A percentile compares a stretch with the other conserved stretches of the same genome.
These are phyloP conservation scores for Phortica okadai DNA, from an alignment of 2,888 invertebrate species.

Conservation along the genomic window DNA sequence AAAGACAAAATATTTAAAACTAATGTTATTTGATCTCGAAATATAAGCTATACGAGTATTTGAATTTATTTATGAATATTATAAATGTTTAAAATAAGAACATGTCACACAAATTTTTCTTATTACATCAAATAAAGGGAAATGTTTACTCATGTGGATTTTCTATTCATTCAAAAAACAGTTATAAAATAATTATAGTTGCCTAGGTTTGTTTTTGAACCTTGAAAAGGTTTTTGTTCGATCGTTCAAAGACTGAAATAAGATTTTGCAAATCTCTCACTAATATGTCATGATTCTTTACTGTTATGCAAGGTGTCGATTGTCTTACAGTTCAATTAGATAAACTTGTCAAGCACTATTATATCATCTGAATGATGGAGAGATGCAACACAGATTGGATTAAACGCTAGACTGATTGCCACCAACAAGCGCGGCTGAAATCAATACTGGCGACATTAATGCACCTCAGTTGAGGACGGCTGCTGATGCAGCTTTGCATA, in stretches of 20 bases:
- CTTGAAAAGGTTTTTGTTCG: too few relatives aligned
- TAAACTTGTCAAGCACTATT: not conserved
- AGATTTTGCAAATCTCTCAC: too few relatives aligned
- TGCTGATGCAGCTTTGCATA: slow-evolving; percentile 55
- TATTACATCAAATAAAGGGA: slow-evolving; percentile 31
- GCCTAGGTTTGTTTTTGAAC: too few relatives aligned
- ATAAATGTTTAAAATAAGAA: slow-evolving; percentile 26
- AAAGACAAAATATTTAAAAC: too few relatives aligned
- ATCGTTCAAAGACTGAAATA: too few relatives aligned
- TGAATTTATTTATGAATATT: slow-evolving; percentile 26
- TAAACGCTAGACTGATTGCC: slow-evolving; percentile 53
- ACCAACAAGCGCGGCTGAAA: slow-evolving; percentile 38
- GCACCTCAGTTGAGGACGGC: not conserved
- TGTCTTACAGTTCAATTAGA: too few relatives aligned
- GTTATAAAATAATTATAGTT: too few relatives aligned
- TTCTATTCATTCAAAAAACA: not conserved
- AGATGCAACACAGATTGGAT: slow-evolving; percentile 52
- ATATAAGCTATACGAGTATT: too few relatives aligned
- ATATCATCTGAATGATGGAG: slow-evolving; percentile 51
- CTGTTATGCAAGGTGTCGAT: too few relatives aligned
- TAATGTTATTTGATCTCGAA: too few relatives aligned
- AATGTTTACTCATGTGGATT: not conserved
- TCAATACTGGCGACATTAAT: slow-evolving; percentile 44
- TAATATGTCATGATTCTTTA: too few relatives aligned
- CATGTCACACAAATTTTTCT: slow-evolving; percentile 45